phyloP scores from a whole-genome alignment of 2,888 invertebrate species.

The Ptilodon capucinus region DNA sequence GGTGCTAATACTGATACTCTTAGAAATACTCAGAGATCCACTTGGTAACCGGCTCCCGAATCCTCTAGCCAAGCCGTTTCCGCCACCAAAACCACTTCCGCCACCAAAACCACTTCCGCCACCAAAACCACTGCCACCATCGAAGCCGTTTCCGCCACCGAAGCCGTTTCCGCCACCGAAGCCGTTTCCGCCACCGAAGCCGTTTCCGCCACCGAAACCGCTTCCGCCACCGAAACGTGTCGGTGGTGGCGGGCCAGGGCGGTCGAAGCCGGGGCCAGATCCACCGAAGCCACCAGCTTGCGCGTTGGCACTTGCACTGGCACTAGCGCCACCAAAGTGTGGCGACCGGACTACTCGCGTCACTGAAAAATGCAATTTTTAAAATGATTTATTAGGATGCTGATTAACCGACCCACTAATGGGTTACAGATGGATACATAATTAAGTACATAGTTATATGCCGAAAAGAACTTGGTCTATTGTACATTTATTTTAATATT shows the following conservation, averaged over 20 bases:
- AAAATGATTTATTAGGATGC: too few species aligned
- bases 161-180: background rate
- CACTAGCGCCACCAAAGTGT: slow-evolving; percentile 41
- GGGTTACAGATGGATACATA: too few species aligned
- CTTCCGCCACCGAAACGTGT: background rate
- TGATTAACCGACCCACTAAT: too few species aligned
- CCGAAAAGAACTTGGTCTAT: too few species aligned
- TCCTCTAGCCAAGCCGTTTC: slow-evolving; percentile 16
- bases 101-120: slow-evolving; percentile 1
- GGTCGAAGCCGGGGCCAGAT: slow-evolving; percentile 6
- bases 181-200: slow-evolving; percentile 1
- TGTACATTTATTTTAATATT: too few species aligned
- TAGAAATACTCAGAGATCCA: slow-evolving; percentile 44
- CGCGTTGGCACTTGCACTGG: slow-evolving; percentile 41
- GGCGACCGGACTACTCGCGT: slow-evolving; percentile 42
- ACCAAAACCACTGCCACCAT: background rate
- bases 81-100: slow-evolving; percentile 11
- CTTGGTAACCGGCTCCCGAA: slow-evolving; percentile 24
- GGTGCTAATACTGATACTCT: slow-evolving; percentile 46
- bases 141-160: slow-evolving; percentile 11
- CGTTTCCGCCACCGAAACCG: slow-evolving; percentile 3
- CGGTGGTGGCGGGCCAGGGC: background rate
- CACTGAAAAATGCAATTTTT: slow-evolving; percentile 26
- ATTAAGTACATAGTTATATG: too few species aligned
- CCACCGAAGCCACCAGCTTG: slow-evolving; percentile 36